Evolutionary conservation across 2,797 vertebrate genomes (phyloP), one percentile per base, ranked within the genome.

Genomic region (Danio kyathit): DNA sequence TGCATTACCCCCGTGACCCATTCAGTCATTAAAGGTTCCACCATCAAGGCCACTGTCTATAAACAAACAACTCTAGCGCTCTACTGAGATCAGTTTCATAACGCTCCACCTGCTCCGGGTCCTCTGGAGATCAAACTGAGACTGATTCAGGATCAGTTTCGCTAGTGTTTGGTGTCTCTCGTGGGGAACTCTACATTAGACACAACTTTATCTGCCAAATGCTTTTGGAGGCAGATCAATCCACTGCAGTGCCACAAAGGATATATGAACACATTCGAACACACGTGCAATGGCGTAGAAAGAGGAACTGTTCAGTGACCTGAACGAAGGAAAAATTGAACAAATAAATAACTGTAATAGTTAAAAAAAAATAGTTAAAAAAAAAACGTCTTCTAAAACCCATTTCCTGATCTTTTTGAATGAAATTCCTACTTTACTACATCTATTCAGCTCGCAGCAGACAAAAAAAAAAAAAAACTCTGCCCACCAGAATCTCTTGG

Each of bases 221-320:
- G 67, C 46, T 80, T 44, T 80, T 80, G 69, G 67, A 80, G 46
- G 48, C 57, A 72, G 77, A 80, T 70, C 59, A 80, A 63, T 71
- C 14, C 69, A 72, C 59, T 64, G 38, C 9, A 7, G 67, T 64
- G 67, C 44, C 14, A 52, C 81, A 79, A 56, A 51, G 40, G 46
- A 57, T 73, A 44, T 43, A 11, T 72, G 17, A 64, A 63, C 21
- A 64, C 69, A 14, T 21, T 6, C 9, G n/a, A 38, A 64, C 59
- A 54, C n/a, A 9, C 6, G 17, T 56, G 69, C 52, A 16, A 10
- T 52, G 66, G 70, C 7, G 44, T 44, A 56, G 12, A 2, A 73
- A 59, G 41, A n/a, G 10, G 2, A 43, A 54, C 4, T 19, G 41
- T 56, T 56, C 5, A 1, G 12, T 57, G 38, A 59, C 17, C 54